Evolutionary conservation across 2,113 vertebrate species (phyloP), one percentile per base, ranked within the genome.

Genomic region (Elephas maximus): DNA sequence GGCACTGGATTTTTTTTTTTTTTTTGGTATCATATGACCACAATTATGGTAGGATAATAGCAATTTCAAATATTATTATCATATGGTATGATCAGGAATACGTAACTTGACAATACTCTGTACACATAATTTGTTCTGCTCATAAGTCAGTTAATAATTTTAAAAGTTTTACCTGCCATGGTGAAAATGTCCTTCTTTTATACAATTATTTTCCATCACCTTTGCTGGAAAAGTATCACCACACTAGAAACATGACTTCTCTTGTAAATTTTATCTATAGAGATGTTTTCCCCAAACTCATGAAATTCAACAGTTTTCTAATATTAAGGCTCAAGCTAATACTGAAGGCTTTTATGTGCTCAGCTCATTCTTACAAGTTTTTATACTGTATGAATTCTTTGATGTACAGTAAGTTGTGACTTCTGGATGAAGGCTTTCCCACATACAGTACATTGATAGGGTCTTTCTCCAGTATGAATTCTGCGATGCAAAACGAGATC

Each of bases 371-470:
- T 62, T 78, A 94, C 6, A 87, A 87, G 84, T 74, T 96, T 96
- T 78, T 85, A 90, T 26, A 74, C 77, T 17, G 44, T 84, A 73
- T 98, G 98, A 83, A 96, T 98, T 88, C 94, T 96, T 77, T 97
- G 97, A 8, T 98, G 98, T 74, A 95, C 97, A 45, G 95, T 97
- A 41, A 97, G 96, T 37, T 97, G 95, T 73, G 97, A 97, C 28
- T 97, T 97, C 88, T 97, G 96, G 4, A 97, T 94, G 57, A 98
- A 98, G n/a, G 96, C 93, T 88, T 98, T 98, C 23, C 88, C 96
- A 88, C 98, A 97, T 30, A 87, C 44, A 37, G 23, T 24, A 79
- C 97, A 98, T 4, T 17, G 93, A 84, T 98, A 98, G 4, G 97
- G 97, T 57, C 91, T 98, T 57, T 57, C 53, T 14, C 53, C 53